phyloP scores from a whole-genome alignment of 2,888 invertebrate genomes.

The Spialia ferax region DNA sequence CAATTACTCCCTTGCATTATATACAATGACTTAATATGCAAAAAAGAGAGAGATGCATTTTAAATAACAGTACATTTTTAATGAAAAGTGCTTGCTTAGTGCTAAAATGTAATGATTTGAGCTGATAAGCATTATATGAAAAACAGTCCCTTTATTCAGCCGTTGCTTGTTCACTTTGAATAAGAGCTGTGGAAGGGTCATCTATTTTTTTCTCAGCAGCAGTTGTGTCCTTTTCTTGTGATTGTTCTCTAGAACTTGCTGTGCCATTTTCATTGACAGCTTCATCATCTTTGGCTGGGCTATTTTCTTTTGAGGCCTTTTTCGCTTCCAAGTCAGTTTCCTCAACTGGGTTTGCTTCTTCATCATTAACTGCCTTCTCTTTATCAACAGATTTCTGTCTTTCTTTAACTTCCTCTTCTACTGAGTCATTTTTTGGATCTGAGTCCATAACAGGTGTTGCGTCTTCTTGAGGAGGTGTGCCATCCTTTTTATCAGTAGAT shows the following conservation, averaged over 20 bases:
- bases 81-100: conserved; percentile 79
- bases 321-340: conserved; percentile 59
- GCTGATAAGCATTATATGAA: conserved; percentile 70
- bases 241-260: conserved; percentile 75
- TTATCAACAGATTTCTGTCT: conserved; percentile 65
- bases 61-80: conserved; percentile 72
- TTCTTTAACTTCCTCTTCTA: conserved; percentile 54
- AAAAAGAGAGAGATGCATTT: conserved; percentile 75
- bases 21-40: conserved; percentile 78
- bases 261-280: conserved; percentile 74
- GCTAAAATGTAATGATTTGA: conserved; percentile 78
- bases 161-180: conserved; percentile 75
- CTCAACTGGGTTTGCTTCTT: conserved; percentile 58
- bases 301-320: conserved; percentile 64
- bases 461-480: conserved; percentile 50
- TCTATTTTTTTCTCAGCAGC: conserved; percentile 67
- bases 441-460: conserved; percentile 48
- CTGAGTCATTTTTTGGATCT: conserved; percentile 53
- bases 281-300: conserved; percentile 63
- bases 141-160: conserved; percentile 69
- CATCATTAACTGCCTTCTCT: conserved; percentile 48
- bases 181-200: conserved; percentile 74
- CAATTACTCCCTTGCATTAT: conserved; percentile 60
- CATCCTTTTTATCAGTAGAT: conserved; percentile 56
- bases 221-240: conserved; percentile 66